Conservation (phyloP, 2,113 vertebrate genomes). For the Calidris pugnax region DNA sequence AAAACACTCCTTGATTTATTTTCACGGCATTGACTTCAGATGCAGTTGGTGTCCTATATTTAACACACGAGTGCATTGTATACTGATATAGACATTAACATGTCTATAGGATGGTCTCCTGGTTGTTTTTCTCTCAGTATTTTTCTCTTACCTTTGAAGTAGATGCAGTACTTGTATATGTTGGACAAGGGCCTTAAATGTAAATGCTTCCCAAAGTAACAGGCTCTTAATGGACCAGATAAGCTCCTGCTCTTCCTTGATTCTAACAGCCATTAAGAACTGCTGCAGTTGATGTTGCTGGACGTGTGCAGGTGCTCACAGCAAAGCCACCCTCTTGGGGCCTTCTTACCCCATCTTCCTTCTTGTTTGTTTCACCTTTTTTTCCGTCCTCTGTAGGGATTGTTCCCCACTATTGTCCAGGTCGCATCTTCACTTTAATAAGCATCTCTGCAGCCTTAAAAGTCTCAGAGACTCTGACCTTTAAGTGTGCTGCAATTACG, state of each 20-base stretch:
- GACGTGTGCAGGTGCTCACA: background rate
- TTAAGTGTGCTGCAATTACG: slow-evolving; percentile 71
- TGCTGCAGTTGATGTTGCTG: background rate
- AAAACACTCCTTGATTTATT: background rate
- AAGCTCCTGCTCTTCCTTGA: background rate
- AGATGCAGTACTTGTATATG: background rate
- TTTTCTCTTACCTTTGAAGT: background rate
- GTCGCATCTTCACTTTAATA: slow-evolving; percentile 13
- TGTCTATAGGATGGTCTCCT: background rate
- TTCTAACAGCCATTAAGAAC: background rate
- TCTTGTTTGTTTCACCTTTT: background rate
- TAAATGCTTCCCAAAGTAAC: background rate
- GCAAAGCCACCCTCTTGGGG: background rate
- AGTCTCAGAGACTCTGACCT: slow-evolving; percentile 73
- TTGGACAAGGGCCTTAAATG: background rate
- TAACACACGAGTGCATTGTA: background rate
- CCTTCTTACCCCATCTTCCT: background rate
- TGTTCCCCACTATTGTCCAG: slow-evolving; percentile 4
- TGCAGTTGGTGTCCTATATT: background rate
- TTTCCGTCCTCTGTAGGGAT: background rate
- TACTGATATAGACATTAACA: background rate
- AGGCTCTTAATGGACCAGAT: background rate
- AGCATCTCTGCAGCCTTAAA: slow-evolving; percentile 18
- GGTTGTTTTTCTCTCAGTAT: background rate
- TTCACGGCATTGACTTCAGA: background rate